Conservation (phyloP, 2,797 vertebrate species). For the Clarias laeviceps region DNA sequence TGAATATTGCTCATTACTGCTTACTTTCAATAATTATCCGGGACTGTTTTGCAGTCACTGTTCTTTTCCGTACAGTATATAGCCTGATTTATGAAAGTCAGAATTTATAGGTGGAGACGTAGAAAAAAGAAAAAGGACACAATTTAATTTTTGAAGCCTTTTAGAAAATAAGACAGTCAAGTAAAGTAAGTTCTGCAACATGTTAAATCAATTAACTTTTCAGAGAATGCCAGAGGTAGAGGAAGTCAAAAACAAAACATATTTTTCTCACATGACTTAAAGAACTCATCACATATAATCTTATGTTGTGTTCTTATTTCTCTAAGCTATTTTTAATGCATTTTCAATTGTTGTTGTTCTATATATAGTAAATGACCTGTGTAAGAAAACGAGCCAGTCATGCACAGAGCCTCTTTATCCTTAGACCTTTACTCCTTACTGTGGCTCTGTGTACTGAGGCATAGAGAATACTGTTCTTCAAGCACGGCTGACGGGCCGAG, state of each 20-base stretch:
- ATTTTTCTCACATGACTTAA: not conserved
- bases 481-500: slow-evolving; percentile 63
- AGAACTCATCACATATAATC: not conserved
- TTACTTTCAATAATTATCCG: slow-evolving; percentile 48
- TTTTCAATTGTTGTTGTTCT: slow-evolving; percentile 71
- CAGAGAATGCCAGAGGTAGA: not conserved
- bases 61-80: slow-evolving; percentile 27
- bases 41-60: slow-evolving; percentile 54
- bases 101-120: slow-evolving; percentile 61
- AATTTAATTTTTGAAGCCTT: slow-evolving; percentile 67
- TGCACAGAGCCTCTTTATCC: slow-evolving; percentile 68
- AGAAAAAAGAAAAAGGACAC: slow-evolving; percentile 75
- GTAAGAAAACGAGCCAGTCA: slow-evolving; percentile 66
- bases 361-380: slow-evolving; percentile 69
- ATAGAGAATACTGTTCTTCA: slow-evolving; percentile 69
- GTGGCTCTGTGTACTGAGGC: slow-evolving; percentile 73
- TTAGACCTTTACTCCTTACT: slow-evolving; percentile 66
- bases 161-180: not conserved
- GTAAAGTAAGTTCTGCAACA: not conserved
- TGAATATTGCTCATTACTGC: slow-evolving; percentile 51
- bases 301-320: not conserved
- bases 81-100: slow-evolving; percentile 59
- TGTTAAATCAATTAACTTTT: not conserved
- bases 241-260: not conserved
- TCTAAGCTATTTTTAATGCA: not conserved